Percentiles rank a stretch among this genome's conserved stretches.
Conservation (phyloP, 2,113 vertebrate genomes). For the Eurypyga helias region DNA sequence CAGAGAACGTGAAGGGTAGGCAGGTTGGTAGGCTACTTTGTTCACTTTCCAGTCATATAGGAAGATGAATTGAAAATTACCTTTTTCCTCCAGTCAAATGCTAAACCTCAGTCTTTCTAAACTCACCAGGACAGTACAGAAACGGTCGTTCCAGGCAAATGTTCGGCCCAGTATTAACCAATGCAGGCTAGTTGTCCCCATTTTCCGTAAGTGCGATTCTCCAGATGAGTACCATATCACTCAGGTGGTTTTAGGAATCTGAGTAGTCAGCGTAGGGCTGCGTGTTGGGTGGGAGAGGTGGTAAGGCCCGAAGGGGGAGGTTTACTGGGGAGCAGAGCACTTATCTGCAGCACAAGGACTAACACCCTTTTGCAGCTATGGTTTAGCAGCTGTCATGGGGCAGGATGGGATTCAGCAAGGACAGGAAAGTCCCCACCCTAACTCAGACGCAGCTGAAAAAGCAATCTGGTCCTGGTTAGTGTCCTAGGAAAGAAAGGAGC, state of each 20-base stretch:
- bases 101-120: background rate
- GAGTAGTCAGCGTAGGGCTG: background rate
- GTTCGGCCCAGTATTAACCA: background rate
- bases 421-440: background rate
- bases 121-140: background rate
- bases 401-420: background rate
- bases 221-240: background rate
- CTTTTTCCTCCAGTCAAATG: background rate
- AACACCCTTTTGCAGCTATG: background rate
- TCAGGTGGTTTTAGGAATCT: background rate
- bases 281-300: background rate
- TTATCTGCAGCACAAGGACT: background rate
- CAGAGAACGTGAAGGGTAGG: background rate
- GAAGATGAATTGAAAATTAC: background rate
- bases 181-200: background rate
- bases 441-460: background rate
- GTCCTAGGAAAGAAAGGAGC: background rate
- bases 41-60: background rate
- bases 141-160: background rate
- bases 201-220: background rate
- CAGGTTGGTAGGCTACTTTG: background rate
- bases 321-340: background rate
- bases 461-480: background rate
- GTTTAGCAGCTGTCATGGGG: fast-evolving
- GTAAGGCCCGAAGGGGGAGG: background rate